Percentiles rank a stretch among this genome's conserved stretches.
Conservation (phyloP, 92 coral and sea anemone species). For the Palythoa grandis region DNA sequence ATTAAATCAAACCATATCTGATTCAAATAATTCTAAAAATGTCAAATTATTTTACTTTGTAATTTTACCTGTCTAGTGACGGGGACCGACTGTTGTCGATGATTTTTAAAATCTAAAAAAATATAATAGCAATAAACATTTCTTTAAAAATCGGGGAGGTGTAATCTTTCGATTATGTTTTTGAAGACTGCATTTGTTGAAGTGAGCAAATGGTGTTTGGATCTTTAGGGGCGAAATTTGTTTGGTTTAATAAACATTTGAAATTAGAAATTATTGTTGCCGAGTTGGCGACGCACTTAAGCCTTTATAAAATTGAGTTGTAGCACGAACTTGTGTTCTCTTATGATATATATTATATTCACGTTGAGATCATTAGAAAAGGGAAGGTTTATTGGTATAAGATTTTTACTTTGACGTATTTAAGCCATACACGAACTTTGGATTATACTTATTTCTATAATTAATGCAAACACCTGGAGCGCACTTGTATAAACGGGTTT, state of each 20-base stretch:
- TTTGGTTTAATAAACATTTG: background rate
- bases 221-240: background rate
- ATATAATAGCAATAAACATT: no score
- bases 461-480: constrained; percentile 29
- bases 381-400: background rate
- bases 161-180: no score
- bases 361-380: background rate
- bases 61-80: background rate
- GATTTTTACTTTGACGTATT: background rate
- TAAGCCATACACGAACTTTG: background rate
- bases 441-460: background rate
- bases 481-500: constrained; percentile 4
- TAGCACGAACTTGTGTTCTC: no score
- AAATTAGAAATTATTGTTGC: background rate
- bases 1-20: background rate
- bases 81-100: no score
- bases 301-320: background rate
- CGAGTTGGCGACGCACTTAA: background rate
- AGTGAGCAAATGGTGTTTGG: background rate
- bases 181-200: background rate
- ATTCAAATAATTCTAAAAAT: background rate
- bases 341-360: background rate
- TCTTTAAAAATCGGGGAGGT: no score
- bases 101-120: no score
- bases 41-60: background rate